Base-by-base conservation (phyloP, 2,888 invertebrate species). In the Amblyjoppa fuscipennis region DNA sequence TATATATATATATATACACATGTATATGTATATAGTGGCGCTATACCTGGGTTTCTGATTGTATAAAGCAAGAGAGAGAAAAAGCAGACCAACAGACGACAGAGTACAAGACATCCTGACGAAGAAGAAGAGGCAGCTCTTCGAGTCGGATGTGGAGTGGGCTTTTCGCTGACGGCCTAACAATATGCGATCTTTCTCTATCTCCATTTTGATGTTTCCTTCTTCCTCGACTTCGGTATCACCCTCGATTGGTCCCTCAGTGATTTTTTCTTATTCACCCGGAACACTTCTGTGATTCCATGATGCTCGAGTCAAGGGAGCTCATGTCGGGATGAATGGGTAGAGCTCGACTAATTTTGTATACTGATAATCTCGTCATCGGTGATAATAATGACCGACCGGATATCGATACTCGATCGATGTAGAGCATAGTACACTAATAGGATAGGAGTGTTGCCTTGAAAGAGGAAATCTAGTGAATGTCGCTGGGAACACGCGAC, bases 161-260 rank as follows among this genome's bases (percentile, higher is more conserved):
- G 83, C 70, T 81, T 83, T 78, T 51, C 83, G 89, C 89, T 91
- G 92, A 93, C 91, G 91, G 92, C 88, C 88, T 89, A 92, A 92
- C 92, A 92, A 92, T 92, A 92, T 92, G 92, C 91, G 92, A 92
- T 92, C 89, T 90, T 81, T 53, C 69, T 38, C 70, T 64, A 68
- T 82, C 79, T 80, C 61, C 76, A 38, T 79, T 76, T 61, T 86
- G 51, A 78, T 56, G 41, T 45, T 45, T 77, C 28, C 80, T 25
- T 74, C 68, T 13, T 74, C n/a, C 25, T 49, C 88, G 88, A 89
- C 87, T 89, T 88, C 87, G 87, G 73, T 56, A 66, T 77, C 38
- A 53, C 6, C 38, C 16, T 49, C 34, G 64, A 28, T 69, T 25
- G 41, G 51, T 69, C 70, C 51, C 82, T 84, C 81, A 74, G 75